Base-by-base conservation (phyloP, 2,797 vertebrate species). In the Hephaestus fuliginosus region DNA sequence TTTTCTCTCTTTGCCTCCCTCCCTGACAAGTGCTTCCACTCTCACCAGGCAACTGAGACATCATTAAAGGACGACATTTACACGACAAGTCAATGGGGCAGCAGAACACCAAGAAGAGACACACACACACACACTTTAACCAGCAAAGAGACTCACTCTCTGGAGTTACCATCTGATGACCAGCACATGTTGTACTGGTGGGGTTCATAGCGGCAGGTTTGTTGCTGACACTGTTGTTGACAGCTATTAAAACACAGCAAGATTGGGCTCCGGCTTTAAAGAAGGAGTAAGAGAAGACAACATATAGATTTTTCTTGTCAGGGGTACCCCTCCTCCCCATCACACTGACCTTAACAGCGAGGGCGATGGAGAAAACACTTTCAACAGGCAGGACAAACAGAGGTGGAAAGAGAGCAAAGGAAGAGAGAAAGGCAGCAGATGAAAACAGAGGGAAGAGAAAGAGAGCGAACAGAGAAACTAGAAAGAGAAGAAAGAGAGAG, bases 281-380 rank as follows among this genome's bases (percentile, higher is more conserved):
- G 88, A 81, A 83, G 83, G 85, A 93, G 90, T 89, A 90, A 89
- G 92, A 94, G 92, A 94, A 94, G 92, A 93, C 91, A 94, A 95
- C 93, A 91, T 95, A 95, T 95, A 93, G 95, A 95, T 95, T 95
- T 95, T 95, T 92, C 93, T 94, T 95, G 94, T 95, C 95, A 95
- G 93, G 88, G 92, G 87, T 84, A 78, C 74, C 89, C 71, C 86
- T 78, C 90, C 84, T 90, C 70, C 81, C 88, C 89, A 94, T 94
- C 93, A 93, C 91, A 91, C 86, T 95, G 94, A 95, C 95, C 94
- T 95, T 94, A 95, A 94, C 90, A 85, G 91, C 51, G 85, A 91
- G 88, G 89, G 86, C 74, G 80, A 89, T 88, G 81, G 70, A 89
- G 90, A 92, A 93, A 94, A 91, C 84, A 90, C 85, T 92, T 93